A percentile compares a stretch with the other conserved stretches of the same genome.
Conservation (phyloP, 1,140 invertebrate genomes). For the Yoshiicerus persimilis region DNA sequence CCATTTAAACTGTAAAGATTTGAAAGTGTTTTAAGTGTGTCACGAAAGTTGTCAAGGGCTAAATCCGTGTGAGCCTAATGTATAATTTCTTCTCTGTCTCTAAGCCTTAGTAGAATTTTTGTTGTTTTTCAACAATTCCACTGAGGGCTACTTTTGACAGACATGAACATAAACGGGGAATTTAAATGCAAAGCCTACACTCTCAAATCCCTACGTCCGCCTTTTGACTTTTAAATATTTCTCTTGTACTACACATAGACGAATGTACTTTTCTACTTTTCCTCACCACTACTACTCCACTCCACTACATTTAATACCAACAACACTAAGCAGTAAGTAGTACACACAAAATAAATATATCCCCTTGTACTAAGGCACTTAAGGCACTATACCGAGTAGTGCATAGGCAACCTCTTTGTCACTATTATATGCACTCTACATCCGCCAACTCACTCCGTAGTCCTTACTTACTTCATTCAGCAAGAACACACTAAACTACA, state of each 20-base stretch:
- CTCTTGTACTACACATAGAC: constrained; percentile 4
- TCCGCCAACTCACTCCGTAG: not conserved
- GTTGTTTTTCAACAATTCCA: constrained; percentile 17
- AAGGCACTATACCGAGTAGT: too few relatives aligned
- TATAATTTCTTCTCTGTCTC: constrained; percentile 13
- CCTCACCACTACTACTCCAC: not conserved
- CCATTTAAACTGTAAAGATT: constrained; percentile 7
- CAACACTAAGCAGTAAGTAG: not conserved
- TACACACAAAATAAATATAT: not conserved
- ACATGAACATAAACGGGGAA: constrained; percentile 19
- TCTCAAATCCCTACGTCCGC: constrained; percentile 9
- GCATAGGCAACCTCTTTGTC: too few relatives aligned
- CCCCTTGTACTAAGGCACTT: not conserved
- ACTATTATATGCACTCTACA: not conserved
- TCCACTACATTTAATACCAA: not conserved
- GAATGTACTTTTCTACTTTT: not conserved
- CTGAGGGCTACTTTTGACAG: constrained; percentile 11
- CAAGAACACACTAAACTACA: too few relatives aligned
- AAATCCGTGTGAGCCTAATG: constrained; percentile 19
- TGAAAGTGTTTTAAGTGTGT: constrained; percentile 10
- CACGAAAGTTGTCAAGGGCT: constrained; percentile 8
- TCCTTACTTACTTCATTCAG: not conserved
- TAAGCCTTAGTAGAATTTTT: constrained; percentile 17
- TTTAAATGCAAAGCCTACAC: constrained; percentile 22
- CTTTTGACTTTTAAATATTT: constrained; percentile 23